phyloP scores from a whole-genome alignment of 2,113 vertebrate genomes.

The Cairina moschata region DNA sequence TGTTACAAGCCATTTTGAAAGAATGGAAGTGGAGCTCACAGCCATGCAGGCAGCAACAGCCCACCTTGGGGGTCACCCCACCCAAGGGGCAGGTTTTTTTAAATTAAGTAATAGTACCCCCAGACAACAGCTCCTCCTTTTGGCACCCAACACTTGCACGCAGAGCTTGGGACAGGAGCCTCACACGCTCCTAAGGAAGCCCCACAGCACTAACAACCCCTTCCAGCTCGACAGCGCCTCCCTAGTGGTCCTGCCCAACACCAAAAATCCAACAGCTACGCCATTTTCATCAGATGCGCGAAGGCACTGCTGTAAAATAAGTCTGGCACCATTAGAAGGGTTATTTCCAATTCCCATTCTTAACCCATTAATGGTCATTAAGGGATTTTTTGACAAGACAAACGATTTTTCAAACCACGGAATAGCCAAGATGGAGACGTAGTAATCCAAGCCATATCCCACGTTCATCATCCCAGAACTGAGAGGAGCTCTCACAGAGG shows the following conservation, averaged over 20 bases:
- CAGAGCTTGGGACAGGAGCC: not conserved
- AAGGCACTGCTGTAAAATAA: not conserved
- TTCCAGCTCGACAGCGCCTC: constrained; percentile 79
- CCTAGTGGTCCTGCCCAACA: constrained; percentile 73
- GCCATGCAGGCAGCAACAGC: constrained; percentile 62
- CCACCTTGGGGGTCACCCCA: constrained; percentile 68
- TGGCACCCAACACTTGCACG: not conserved
- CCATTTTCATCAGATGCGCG: accelerated
- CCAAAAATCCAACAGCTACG: constrained; percentile 18
- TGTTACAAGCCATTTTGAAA: constrained; percentile 93
- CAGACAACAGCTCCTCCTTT: not conserved
- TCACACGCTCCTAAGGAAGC: not conserved
- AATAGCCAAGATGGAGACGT: not conserved
- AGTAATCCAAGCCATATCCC: not conserved
- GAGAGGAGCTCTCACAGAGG: not conserved
- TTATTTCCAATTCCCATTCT: not conserved
- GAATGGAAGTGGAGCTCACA: constrained; percentile 71
- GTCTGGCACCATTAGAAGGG: not conserved
- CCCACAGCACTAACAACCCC: not conserved
- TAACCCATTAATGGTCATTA: constrained; percentile 42
- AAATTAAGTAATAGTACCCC: not conserved
- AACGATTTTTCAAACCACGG: not conserved
- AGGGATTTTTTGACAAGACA: not conserved
- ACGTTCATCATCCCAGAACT: not conserved
- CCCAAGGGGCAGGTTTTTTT: constrained; percentile 58